Evolutionary conservation across 2,113 vertebrate genomes (phyloP).

Genomic region (Upupa epops): DNA sequence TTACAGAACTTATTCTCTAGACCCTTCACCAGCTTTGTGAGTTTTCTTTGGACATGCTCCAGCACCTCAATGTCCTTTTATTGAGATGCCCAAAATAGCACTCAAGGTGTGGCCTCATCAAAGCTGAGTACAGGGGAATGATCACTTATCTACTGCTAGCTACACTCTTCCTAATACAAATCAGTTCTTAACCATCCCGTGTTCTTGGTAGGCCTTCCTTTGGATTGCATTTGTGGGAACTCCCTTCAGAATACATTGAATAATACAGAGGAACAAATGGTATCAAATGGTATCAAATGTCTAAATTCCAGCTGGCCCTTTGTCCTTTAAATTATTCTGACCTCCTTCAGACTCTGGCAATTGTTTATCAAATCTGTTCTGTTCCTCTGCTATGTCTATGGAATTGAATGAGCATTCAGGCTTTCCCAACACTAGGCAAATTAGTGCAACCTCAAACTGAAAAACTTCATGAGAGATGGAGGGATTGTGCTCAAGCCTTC

Average conservation of each 20-base stretch:
- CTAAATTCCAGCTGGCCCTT: neutral
- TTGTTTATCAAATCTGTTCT: neutral
- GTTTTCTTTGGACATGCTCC: too few relatives aligned
- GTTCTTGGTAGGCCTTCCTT: neutral
- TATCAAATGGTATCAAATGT: neutral
- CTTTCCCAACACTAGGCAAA: neutral
- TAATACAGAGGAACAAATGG: neutral
- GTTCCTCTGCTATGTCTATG: neutral
- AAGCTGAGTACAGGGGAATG: too few relatives aligned
- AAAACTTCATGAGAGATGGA: neutral
- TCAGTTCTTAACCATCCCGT: neutral
- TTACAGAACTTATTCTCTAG: too few relatives aligned
- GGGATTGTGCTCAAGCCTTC: neutral
- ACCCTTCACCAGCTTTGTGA: too few relatives aligned
- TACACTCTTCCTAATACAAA: neutral
- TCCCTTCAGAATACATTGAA: neutral
- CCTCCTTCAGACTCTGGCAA: neutral
- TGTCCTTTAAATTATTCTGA: constrained; percentile 4
- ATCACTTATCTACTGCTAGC: too few relatives aligned
- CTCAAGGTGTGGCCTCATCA: too few relatives aligned
- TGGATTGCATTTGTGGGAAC: neutral
- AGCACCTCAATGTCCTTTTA: too few relatives aligned
- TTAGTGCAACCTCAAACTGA: neutral
- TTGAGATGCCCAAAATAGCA: too few relatives aligned
- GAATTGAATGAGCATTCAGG: neutral